A percentile compares a stretch with the other conserved stretches of the same genome.
Evolutionary conservation across 2,797 vertebrate species (phyloP).

Genomic region (Acipenser transmontanus): DNA sequence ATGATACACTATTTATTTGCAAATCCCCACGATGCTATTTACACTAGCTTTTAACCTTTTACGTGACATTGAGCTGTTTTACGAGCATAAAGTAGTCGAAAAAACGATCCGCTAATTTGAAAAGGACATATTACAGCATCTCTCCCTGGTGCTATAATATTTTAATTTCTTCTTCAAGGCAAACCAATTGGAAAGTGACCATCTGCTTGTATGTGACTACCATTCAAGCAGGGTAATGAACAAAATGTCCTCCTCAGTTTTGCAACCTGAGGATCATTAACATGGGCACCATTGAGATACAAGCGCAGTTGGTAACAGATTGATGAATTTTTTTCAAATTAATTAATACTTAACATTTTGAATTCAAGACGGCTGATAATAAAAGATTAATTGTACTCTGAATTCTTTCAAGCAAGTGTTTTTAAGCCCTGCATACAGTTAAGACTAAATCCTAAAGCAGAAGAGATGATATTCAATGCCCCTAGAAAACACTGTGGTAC

Average conservation of each 20-base stretch:
- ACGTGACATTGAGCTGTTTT: constrained; percentile 60
- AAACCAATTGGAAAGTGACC: constrained; percentile 85
- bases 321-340: constrained; percentile 5
- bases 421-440: too few relatives aligned
- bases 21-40: constrained; percentile 60
- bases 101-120: constrained; percentile 62
- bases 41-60: constrained; percentile 68
- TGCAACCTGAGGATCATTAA: constrained; percentile 55
- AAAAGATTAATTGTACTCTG: too few relatives aligned
- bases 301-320: constrained; percentile 21
- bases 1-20: constrained; percentile 57
- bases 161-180: constrained; percentile 74
- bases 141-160: constrained; percentile 71
- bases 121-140: constrained; percentile 56
- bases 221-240: constrained; percentile 70
- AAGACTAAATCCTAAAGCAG: too few relatives aligned
- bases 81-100: constrained; percentile 50
- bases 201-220: constrained; percentile 68
- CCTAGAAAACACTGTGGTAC: too few relatives aligned
- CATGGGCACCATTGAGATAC: constrained; percentile 44
- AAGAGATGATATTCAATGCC: too few relatives aligned
- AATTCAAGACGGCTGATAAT: too few relatives aligned
- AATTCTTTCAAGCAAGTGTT: too few relatives aligned
- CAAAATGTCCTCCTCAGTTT: constrained; percentile 62
- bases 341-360: neutral